Conservation (phyloP, 2,113 vertebrate species). For the Cepphus grylle region DNA sequence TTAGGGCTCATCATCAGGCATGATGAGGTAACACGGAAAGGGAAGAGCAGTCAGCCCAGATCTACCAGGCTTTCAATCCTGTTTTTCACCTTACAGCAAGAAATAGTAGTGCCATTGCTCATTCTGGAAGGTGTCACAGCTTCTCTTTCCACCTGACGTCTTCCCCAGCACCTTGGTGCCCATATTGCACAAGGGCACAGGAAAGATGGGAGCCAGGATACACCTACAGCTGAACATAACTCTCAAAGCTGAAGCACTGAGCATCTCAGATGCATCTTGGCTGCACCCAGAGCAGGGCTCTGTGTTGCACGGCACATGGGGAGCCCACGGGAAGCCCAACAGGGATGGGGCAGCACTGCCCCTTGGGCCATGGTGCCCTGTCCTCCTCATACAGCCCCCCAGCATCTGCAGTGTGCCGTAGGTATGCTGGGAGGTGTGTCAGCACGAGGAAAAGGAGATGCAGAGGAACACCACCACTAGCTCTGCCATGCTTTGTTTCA, state of each 20-base stretch:
- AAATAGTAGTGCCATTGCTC: not conserved
- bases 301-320: rapidly evolving
- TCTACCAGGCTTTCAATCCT: not conserved
- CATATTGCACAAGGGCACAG: not conserved
- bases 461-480: not conserved
- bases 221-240: not conserved
- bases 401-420: not conserved
- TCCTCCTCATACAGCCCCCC: not conserved
- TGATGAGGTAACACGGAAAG: not conserved
- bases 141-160: not conserved
- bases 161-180: not conserved
- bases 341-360: not conserved
- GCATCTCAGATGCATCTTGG: not conserved
- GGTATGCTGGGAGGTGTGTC: not conserved
- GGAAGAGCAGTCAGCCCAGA: not conserved
- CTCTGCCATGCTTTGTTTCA: not conserved
- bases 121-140: not conserved
- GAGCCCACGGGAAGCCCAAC: not conserved
- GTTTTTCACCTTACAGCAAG: not conserved
- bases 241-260: not conserved
- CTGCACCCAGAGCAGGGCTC: not conserved
- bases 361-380: no score
- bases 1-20: not conserved
- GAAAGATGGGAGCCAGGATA: not conserved
- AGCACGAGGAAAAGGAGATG: not conserved